These are phyloP conservation scores for Laupala kohalensis DNA, from an alignment of 1,140 invertebrate species.

Conservation along the genomic window DNA sequence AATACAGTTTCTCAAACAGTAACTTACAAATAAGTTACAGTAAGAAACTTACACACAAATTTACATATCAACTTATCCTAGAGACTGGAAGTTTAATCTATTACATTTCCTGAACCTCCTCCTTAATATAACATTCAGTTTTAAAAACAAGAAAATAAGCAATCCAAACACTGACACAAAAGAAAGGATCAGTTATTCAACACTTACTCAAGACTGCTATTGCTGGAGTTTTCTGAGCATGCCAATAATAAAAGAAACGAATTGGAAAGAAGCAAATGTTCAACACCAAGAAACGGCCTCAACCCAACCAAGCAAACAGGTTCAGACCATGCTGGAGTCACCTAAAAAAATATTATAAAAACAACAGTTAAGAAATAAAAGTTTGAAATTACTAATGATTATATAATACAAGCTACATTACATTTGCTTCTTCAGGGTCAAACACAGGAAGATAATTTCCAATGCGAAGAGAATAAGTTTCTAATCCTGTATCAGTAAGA, in stretches of 20 bases:
- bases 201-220: conserved; percentile 25
- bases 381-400: conserved; percentile 10
- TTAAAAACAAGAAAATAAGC: too few species aligned
- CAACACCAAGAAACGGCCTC: conserved; percentile 56
- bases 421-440: neutral
- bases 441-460: conserved; percentile 29
- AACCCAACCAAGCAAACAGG: conserved; percentile 58
- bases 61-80: neutral
- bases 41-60: too few species aligned
- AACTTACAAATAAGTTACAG: too few species aligned
- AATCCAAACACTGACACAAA: too few species aligned
- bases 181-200: too few species aligned
- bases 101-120: neutral
- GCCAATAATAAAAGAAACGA: conserved; percentile 50
- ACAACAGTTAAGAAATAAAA: too few species aligned
- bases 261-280: conserved; percentile 44
- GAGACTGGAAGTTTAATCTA: neutral
- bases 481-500: conserved; percentile 59
- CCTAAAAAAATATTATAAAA: neutral
- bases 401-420: conserved; percentile 3
- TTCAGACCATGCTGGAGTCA: conserved; percentile 33
- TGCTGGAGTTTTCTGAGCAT: conserved; percentile 36
- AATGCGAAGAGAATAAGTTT: conserved; percentile 59
- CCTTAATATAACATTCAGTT: too few species aligned
- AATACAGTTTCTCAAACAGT: too few species aligned